phyloP scores from a whole-genome alignment of 2,113 vertebrate species.

The Urocynchramus pylzowi region DNA sequence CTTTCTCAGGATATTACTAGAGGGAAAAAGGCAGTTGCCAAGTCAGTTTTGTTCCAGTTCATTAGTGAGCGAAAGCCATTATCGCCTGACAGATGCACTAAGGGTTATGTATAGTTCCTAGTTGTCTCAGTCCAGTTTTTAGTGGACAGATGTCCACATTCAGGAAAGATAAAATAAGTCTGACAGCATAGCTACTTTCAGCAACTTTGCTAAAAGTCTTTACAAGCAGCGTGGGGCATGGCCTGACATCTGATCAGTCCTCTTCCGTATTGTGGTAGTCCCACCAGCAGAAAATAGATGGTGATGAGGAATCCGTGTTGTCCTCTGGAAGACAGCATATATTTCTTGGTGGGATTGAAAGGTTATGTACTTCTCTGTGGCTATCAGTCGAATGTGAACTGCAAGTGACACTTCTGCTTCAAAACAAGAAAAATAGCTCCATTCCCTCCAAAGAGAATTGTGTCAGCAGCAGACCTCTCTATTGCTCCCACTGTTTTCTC shows the following conservation, averaged over 20 bases:
- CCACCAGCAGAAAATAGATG: neutral
- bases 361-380: neutral
- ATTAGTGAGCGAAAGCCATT: neutral
- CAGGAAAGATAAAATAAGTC: neutral
- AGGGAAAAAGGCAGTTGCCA: neutral
- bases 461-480: neutral
- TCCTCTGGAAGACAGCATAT: neutral
- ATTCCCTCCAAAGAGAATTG: neutral
- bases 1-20: neutral
- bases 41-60: conserved; percentile 9
- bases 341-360: neutral
- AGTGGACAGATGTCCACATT: neutral
- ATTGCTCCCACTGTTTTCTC: neutral
- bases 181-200: neutral
- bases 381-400: neutral
- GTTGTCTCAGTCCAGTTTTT: neutral
- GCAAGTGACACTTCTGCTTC: neutral
- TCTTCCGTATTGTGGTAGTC: neutral
- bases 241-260: neutral
- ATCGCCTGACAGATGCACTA: neutral
- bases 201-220: neutral
- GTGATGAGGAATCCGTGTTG: neutral
- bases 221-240: neutral
- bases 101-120: neutral
- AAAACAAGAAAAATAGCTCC: conserved; percentile 12